These are phyloP conservation scores for Tuberolachnus salignus DNA, from an alignment of 2,888 invertebrate genomes.

Conservation along the genomic window DNA sequence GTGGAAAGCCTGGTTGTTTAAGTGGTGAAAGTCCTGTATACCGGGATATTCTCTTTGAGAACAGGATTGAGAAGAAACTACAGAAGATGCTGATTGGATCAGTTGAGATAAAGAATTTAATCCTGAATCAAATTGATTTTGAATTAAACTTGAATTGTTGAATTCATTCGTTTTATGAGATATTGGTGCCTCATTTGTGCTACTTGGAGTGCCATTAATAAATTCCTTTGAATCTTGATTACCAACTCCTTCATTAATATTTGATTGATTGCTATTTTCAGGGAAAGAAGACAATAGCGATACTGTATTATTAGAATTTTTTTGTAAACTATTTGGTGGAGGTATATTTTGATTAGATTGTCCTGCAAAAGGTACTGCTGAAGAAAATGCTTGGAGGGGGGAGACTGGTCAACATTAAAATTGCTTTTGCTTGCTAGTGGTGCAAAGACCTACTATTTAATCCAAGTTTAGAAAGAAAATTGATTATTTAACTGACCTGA, in stretches of 20 bases:
- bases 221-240: slow-evolving; percentile 31
- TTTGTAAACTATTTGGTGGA: slow-evolving; percentile 8
- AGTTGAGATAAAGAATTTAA: slow-evolving; percentile 37
- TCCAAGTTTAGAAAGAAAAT: slow-evolving; percentile 36
- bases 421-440: slow-evolving; percentile 9
- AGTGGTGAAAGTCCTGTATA: not conserved
- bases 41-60: slow-evolving; percentile 30
- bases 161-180: slow-evolving; percentile 12
- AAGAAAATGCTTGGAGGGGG: slow-evolving; percentile 33
- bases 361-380: slow-evolving; percentile 1
- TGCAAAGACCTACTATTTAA: slow-evolving; percentile 21
- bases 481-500: slow-evolving; percentile 39
- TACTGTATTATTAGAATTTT: not conserved
- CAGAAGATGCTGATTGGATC: slow-evolving; percentile 43
- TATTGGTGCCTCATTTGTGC: not conserved
- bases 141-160: slow-evolving; percentile 11
- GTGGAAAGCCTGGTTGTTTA: slow-evolving; percentile 20
- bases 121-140: slow-evolving; percentile 39
- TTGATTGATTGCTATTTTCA: slow-evolving; percentile 30
- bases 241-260: slow-evolving; percentile 1
- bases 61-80: slow-evolving; percentile 37
- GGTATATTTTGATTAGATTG: slow-evolving; percentile 16
- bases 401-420: slow-evolving; percentile 20
- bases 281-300: slow-evolving; percentile 10
- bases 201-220: slow-evolving; percentile 15